Conservation (phyloP, 2,113 vertebrate species). For the Empidonax alnorum region DNA sequence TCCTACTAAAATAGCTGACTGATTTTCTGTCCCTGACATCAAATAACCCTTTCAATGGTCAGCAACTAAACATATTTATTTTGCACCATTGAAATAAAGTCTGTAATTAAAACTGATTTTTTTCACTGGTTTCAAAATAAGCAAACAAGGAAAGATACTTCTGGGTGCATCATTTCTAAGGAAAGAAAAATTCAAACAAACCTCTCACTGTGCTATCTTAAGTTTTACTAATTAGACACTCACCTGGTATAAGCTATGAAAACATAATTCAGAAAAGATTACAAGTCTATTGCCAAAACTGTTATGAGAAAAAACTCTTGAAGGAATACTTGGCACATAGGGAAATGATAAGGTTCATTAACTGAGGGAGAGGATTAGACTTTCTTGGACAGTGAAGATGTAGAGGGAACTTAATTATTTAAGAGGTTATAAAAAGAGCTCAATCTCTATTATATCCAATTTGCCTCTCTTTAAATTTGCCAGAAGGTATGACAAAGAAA, state of each 20-base stretch:
- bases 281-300: not conserved
- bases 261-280: not conserved
- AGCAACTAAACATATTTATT: slow-evolving; percentile 2
- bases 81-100: not conserved
- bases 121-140: not conserved
- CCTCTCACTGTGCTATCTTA: not conserved
- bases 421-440: slow-evolving; percentile 64
- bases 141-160: not conserved
- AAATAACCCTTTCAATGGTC: not conserved
- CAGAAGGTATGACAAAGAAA: slow-evolving; percentile 29
- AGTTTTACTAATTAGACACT: not conserved
- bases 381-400: slow-evolving; percentile 29
- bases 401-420: slow-evolving; percentile 61
- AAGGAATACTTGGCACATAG: not conserved
- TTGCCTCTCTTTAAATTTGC: slow-evolving; percentile 42
- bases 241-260: not conserved
- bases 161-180: not conserved
- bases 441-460: slow-evolving; percentile 44
- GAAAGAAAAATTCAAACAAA: not conserved
- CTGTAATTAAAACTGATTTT: not conserved
- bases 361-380: not conserved
- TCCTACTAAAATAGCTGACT: not conserved
- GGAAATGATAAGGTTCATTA: not conserved
- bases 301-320: slow-evolving; percentile 13
- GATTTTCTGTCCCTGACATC: not conserved